Conservation (phyloP, 2,888 invertebrate species). For the Troilus luridus region DNA sequence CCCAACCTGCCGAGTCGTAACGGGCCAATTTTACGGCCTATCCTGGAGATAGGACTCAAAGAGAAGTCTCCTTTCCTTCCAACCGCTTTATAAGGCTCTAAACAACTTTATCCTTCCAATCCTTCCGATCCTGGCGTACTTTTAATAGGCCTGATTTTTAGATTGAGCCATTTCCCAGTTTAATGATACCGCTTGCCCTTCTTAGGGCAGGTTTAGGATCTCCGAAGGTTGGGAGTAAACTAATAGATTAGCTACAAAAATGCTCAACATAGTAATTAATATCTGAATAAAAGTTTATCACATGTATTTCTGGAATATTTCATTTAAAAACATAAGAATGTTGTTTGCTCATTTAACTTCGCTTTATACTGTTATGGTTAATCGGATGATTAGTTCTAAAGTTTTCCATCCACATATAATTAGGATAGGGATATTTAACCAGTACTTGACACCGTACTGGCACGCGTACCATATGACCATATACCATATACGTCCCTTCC, state of each 20-base stretch:
- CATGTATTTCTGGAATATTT: neutral
- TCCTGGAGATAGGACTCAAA: no score
- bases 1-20: neutral
- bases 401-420: no score
- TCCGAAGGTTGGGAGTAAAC: neutral
- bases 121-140: neutral
- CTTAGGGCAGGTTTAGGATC: neutral
- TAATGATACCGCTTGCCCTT: neutral
- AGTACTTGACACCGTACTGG: no score
- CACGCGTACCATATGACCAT: no score
- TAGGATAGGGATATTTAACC: no score
- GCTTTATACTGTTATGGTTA: no score
- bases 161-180: neutral
- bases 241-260: neutral
- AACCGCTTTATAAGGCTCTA: neutral
- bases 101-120: neutral
- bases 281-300: neutral
- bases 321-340: neutral
- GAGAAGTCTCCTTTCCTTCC: neutral
- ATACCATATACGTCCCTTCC: no score
- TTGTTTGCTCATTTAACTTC: no score
- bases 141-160: conserved; percentile 4
- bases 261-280: neutral
- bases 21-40: neutral
- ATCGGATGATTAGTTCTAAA: no score